Evolutionary conservation across 2,888 invertebrate genomes (phyloP).

Genomic region (Tipula helvola): DNA sequence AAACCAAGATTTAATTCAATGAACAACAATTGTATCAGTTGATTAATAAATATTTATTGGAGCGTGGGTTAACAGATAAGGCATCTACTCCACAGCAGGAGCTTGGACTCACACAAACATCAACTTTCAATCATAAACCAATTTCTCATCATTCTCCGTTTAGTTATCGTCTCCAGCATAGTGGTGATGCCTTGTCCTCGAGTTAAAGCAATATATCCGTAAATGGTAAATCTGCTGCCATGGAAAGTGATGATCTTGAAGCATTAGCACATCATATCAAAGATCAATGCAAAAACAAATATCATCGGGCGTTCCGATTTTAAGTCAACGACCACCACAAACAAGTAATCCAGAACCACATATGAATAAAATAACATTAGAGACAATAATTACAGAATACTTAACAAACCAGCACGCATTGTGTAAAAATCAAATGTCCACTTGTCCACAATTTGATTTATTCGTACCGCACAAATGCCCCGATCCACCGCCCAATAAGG

Average conservation of each 20-base stretch:
- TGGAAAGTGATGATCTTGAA: not conserved
- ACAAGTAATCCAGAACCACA: constrained; percentile 26
- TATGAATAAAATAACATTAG: constrained; percentile 51
- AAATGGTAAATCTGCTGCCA: not conserved
- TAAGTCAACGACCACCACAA: constrained; percentile 17
- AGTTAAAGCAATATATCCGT: constrained; percentile 20
- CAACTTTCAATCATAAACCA: constrained; percentile 19
- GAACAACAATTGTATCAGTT: constrained; percentile 85
- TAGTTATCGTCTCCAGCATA: constrained; percentile 23
- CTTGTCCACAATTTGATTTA: constrained; percentile 92
- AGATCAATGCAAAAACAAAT: constrained; percentile 41
- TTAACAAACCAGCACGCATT: constrained; percentile 94
- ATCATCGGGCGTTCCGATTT: constrained; percentile 39
- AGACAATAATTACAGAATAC: constrained; percentile 92
- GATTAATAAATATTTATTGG: constrained; percentile 74
- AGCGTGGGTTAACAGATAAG: constrained; percentile 60
- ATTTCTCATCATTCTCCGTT: constrained; percentile 32
- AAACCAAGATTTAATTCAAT: constrained; percentile 90
- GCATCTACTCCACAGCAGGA: constrained; percentile 65
- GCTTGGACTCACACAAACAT: constrained; percentile 46
- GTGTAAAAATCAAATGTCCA: constrained; percentile 95
- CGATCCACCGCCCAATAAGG: constrained; percentile 52
- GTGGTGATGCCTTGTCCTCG: constrained; percentile 25
- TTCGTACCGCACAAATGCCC: constrained; percentile 96
- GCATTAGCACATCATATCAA: constrained; percentile 15